These are phyloP conservation scores for Notamacropus eugenii DNA, from an alignment of 2,797 vertebrate species.

Conservation along the genomic window DNA sequence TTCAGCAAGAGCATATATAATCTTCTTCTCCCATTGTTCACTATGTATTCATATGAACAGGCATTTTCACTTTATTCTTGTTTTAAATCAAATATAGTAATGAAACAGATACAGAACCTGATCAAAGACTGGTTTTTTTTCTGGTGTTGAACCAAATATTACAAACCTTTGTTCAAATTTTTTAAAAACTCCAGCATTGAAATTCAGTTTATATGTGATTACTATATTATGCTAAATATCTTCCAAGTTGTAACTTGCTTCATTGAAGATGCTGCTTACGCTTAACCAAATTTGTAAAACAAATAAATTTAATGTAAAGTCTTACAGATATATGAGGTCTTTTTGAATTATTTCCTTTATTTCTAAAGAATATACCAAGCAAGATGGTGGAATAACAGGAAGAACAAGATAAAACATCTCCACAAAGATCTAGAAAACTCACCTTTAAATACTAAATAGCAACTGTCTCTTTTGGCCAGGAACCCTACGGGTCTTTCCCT, in stretches of 20 bases:
- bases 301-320: background rate
- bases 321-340: background rate
- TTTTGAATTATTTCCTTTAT: background rate
- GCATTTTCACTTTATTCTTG: background rate
- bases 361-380: background rate
- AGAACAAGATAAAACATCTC: background rate
- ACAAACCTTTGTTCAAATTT: background rate
- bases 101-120: background rate
- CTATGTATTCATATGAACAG: background rate
- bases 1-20: background rate
- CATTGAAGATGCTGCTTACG: background rate
- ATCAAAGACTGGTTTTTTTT: background rate
- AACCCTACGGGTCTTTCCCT: no score
- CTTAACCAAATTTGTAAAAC: background rate
- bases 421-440: background rate
- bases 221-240: background rate
- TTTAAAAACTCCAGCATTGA: background rate
- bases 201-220: background rate
- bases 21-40: background rate
- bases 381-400: background rate
- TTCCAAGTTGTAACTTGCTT: background rate
- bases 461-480: no score
- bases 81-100: background rate
- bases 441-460: no score
- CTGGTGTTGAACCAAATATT: background rate